phyloP scores from a whole-genome alignment of 2,888 invertebrate genomes.

The Campaea margaritaria region DNA sequence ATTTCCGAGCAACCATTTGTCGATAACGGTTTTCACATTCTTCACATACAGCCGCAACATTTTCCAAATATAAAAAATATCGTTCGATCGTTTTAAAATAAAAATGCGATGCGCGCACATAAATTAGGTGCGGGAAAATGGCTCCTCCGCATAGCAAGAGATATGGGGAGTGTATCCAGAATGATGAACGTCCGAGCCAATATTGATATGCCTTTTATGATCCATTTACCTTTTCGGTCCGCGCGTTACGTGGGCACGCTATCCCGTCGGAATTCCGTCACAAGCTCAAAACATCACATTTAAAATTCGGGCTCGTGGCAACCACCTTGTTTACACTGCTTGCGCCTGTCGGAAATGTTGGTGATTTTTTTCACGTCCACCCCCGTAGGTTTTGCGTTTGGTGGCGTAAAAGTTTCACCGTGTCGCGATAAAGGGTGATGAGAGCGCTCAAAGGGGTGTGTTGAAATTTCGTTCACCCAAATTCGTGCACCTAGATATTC shows the following conservation, averaged over 20 bases:
- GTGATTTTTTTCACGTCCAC: constrained; percentile 36
- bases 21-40: constrained; percentile 27
- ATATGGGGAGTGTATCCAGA: constrained; percentile 71
- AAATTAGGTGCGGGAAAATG: constrained; percentile 67
- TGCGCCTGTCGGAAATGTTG: constrained; percentile 31
- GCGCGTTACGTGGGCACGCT: constrained; percentile 51
- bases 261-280: constrained; percentile 67
- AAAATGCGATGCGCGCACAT: constrained; percentile 56
- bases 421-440: constrained; percentile 7
- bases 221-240: constrained; percentile 78
- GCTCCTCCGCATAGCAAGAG: constrained; percentile 67
- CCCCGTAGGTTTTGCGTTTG: constrained; percentile 3
- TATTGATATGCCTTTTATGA: constrained; percentile 82
- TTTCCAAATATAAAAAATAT: constrained; percentile 50
- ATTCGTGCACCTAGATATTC: not conserved
- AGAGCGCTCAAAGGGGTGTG: constrained; percentile 1
- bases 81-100: constrained; percentile 49
- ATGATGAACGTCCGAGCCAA: constrained; percentile 77
- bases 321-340: constrained; percentile 61
- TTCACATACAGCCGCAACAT: constrained; percentile 34
- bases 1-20: not conserved
- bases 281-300: constrained; percentile 50
- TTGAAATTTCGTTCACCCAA: not conserved
- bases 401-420: constrained; percentile 9
- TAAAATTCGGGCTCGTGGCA: constrained; percentile 68